These are phyloP conservation scores for Varanus salvator DNA, from an alignment of 2,113 vertebrate species.

Conservation along the genomic window DNA sequence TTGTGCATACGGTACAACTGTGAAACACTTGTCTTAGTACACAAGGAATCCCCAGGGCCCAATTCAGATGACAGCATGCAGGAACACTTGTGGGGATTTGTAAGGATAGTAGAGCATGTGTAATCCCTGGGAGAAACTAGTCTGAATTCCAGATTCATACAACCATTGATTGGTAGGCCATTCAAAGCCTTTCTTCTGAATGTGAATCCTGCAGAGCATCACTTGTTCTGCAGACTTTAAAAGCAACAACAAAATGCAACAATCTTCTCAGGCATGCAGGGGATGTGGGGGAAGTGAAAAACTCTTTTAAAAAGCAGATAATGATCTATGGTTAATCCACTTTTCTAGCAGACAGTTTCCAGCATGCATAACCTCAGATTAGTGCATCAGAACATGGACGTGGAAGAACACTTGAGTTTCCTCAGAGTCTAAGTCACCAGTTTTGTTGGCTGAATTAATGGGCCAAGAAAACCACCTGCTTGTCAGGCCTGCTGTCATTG, in stretches of 20 bases:
- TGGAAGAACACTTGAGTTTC: neutral
- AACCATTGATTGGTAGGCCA: constrained; percentile 31
- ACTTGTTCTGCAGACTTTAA: constrained; percentile 1
- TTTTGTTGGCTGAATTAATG: neutral
- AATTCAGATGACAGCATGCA: neutral
- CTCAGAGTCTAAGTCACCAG: neutral
- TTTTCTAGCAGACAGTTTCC: neutral
- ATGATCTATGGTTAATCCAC: neutral
- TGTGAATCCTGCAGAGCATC: constrained; percentile 29
- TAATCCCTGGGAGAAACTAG: neutral
- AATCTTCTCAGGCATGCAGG: constrained; percentile 11
- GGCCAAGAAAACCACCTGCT: neutral
- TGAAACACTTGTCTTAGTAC: constrained; percentile 38
- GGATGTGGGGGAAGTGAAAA: neutral
- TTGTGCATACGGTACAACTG: constrained; percentile 42
- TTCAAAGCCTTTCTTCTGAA: constrained; percentile 22
- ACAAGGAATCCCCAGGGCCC: constrained; percentile 34
- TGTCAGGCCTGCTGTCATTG: neutral
- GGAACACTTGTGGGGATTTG: neutral
- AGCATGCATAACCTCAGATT: neutral
- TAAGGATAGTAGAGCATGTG: neutral
- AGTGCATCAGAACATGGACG: neutral
- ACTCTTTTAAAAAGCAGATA: neutral
- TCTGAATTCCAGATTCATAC: neutral
- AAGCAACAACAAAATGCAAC: constrained; percentile 38